Evolutionary conservation across 2,888 invertebrate genomes (phyloP), one percentile per base, ranked within the genome.

Genomic region (Eurytoma californica): DNA sequence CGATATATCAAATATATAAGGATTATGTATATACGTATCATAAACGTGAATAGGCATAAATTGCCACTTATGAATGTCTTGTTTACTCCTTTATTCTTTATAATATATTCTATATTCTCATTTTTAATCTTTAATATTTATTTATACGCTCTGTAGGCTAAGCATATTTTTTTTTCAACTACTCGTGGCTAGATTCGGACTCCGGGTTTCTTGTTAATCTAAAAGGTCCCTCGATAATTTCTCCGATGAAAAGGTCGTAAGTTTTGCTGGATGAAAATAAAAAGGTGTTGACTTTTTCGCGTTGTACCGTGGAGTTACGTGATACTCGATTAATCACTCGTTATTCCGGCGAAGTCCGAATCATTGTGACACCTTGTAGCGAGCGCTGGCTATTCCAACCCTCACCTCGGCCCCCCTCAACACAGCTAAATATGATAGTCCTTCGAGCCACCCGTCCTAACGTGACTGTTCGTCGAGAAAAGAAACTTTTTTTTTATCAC

Each of bases 401-500:
- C 87, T 88, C 79, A 79, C 85, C 84, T 87, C 89, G 88, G 87
- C 89, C 87, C 89, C 89, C 88, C 87, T 89, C 88, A 88, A 89
- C 86, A 86, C 88, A 89, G 88, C 88, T 88, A 86, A 79, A 82
- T 85, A 84, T 75, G 70, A 82, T 77, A 78, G 76, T 78, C 63
- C 69, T 72, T 66, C 39, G n/a, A 79, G 77, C 55, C 79, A 79
- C 74, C 80, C 75, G 63, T 57, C 63, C 63, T 14, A 47, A 28
- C 30, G 14, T 57, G 24, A 47, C 39, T 18, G 72, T 57, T 20
- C 5, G 14, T 63, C 58, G 51, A 76, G 39, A 76, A 80, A 72
- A 69, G 68, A 79, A 75, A 75, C 47, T 55, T 14, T 13, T 61
- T 55, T 67, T 67, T 75, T 61, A 76, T 53, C 9, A 30, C 9